A percentile compares a stretch with the other conserved stretches of the same genome.
Conservation (phyloP, 1,140 invertebrate genomes). For the Scylla paramamosain region DNA sequence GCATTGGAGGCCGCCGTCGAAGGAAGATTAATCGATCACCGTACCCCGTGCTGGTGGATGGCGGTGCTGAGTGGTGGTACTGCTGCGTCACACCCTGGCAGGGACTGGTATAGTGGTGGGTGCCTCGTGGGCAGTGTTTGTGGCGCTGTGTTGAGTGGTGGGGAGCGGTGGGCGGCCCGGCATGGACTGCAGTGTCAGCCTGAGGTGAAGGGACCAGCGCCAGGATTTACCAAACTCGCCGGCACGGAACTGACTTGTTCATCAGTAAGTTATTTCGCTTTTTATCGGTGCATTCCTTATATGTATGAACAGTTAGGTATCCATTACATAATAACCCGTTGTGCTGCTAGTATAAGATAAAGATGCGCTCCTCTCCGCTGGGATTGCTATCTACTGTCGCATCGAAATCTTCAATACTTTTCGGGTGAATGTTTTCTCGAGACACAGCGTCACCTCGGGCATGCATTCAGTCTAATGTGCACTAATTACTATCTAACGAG, state of each 20-base stretch:
- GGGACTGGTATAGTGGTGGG: background rate
- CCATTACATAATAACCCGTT: too few relatives aligned
- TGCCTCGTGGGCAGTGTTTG: background rate
- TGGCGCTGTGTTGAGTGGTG: background rate
- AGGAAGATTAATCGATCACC: background rate
- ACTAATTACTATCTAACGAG: background rate
- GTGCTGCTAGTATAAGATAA: too few relatives aligned
- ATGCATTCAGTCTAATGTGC: background rate
- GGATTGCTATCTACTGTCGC: slow-evolving; percentile 37
- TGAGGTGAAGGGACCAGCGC: background rate
- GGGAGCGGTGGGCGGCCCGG: background rate
- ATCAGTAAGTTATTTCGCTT: background rate
- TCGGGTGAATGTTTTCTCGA: background rate
- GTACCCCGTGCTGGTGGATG: background rate
- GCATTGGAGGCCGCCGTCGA: background rate
- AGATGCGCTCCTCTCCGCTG: background rate
- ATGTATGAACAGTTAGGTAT: too few relatives aligned
- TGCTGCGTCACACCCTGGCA: background rate
- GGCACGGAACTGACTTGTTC: background rate
- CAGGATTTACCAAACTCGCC: background rate
- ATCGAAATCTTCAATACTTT: slow-evolving; percentile 30
- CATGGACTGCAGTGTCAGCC: background rate
- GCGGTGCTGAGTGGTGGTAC: background rate
- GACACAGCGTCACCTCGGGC: background rate
- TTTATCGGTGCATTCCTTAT: background rate